Evolutionary conservation across 2,113 vertebrate genomes (phyloP).

Genomic region (Pituophis catenifer): DNA sequence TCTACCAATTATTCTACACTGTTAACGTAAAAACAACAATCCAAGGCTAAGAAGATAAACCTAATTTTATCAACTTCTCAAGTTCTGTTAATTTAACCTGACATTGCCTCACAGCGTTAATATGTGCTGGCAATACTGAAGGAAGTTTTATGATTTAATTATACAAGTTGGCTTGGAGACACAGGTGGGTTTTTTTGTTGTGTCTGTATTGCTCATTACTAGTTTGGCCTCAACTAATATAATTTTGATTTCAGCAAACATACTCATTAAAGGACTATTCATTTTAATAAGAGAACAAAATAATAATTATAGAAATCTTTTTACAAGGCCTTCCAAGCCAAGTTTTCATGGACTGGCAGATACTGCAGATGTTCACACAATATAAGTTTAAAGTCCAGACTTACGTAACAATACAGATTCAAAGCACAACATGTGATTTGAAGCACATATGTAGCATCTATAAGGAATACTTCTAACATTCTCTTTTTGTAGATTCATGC

Average conservation of each 20-base stretch:
- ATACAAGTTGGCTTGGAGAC: slow-evolving; percentile 16
- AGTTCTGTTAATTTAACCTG: slow-evolving; percentile 32
- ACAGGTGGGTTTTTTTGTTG: slow-evolving; percentile 1
- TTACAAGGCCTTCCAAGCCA: background rate
- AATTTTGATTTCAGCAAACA: slow-evolving; percentile 5
- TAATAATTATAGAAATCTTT: slow-evolving; percentile 26
- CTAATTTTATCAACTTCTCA: background rate
- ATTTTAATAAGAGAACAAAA: background rate
- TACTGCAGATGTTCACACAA: slow-evolving; percentile 14
- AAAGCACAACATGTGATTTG: background rate
- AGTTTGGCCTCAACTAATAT: slow-evolving; percentile 4
- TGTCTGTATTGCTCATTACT: slow-evolving; percentile 2
- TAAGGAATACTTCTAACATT: background rate
- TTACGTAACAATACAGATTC: background rate
- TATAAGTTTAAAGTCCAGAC: background rate
- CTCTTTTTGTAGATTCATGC: background rate
- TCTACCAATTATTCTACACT: background rate
- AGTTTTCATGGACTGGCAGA: slow-evolving; percentile 8
- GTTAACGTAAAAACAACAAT: background rate
- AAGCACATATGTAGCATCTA: background rate
- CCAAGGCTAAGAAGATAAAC: background rate
- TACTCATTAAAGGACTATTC: slow-evolving; percentile 21
- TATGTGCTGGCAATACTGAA: background rate
- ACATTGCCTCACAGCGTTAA: slow-evolving; percentile 28
- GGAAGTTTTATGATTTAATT: slow-evolving; percentile 14